Evolutionary conservation across 2,797 vertebrate genomes (phyloP), one percentile per base, ranked within the genome.

Genomic region (Triplophysa yarkandensis): DNA sequence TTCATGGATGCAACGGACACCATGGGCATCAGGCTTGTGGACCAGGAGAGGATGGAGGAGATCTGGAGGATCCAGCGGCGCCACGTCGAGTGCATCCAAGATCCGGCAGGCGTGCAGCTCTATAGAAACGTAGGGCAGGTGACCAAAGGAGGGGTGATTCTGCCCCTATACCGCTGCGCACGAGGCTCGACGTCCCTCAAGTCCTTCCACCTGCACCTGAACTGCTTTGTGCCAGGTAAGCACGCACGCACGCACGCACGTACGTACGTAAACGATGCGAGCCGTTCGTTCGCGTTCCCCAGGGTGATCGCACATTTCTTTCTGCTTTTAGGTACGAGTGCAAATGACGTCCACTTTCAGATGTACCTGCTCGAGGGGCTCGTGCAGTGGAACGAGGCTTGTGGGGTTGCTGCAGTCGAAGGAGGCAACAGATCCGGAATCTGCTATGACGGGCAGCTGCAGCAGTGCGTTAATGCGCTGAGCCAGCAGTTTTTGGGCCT

Each of bases 181-280:
- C 14, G 52, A 10, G 68, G 72, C 5, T 80, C 71, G 16, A 74
- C 64, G 1, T 77, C 76, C 0, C 28, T 77, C 1, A 63, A 78
- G 34, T 78, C 64, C 4, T 62, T 74, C 25, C 71, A 69, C 71
- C 50, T 79, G 1, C 71, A 79, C 58, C 30, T 68, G 30, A 55
- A 48, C 21, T 19, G 13, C 10, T 80, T 76, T 5, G 43, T 78
- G 6, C 71, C 79, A 65, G 70, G 76, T 71, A n/a, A n/a, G n/a
- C n/a, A n/a, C n/a, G n/a, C n/a, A n/a, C n/a, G n/a, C n/a, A n/a
- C n/a, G n/a, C n/a, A n/a, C n/a, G n/a, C n/a, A n/a, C n/a, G n/a
- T n/a, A 7, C 30, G 27, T 17, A 67, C 17, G 1, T 48, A 7
- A 48, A 48, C 44, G 21, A 19, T 10, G 6, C 0, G 4, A 6